A percentile compares a stretch with the other conserved stretches of the same genome.
These are phyloP conservation scores for Luehdorfia chinensis DNA, from an alignment of 1,140 invertebrate genomes.

Conservation along the genomic window DNA sequence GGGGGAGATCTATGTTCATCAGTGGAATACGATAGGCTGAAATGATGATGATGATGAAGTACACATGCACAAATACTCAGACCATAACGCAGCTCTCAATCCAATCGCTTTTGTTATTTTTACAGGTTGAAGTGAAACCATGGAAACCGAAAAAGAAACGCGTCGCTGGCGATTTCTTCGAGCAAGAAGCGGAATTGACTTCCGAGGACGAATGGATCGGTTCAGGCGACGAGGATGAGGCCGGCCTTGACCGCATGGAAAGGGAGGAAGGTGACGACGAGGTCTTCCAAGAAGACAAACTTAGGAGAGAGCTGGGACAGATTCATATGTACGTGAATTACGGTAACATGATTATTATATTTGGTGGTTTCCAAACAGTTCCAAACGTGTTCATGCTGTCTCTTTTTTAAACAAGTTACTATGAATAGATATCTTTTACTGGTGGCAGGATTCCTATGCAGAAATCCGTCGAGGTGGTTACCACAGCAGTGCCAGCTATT, in stretches of 20 bases:
- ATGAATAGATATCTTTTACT: no score
- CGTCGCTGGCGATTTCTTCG: slow-evolving; percentile 83
- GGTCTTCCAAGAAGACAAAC: slow-evolving; percentile 82
- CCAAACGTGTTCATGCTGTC: not conserved
- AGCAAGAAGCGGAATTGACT: slow-evolving; percentile 89
- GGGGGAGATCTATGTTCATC: no score
- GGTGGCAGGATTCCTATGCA: no score
- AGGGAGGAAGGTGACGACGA: slow-evolving; percentile 87
- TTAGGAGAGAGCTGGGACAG: slow-evolving; percentile 82
- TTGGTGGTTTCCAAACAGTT: not conserved
- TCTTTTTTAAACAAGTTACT: no score
- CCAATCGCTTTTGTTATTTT: no score
- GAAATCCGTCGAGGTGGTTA: no score
- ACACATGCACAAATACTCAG: no score
- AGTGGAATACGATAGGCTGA: no score
- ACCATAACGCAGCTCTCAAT: no score
- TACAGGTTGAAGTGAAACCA: slow-evolving; percentile 49
- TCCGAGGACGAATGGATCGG: slow-evolving; percentile 88
- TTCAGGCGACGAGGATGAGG: slow-evolving; percentile 88
- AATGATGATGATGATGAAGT: no score
- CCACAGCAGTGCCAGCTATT: no score
- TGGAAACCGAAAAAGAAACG: slow-evolving; percentile 72
- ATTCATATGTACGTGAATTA: slow-evolving; percentile 80
- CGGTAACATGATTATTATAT: no score
- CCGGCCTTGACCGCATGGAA: slow-evolving; percentile 84